Evolutionary conservation across 2,888 invertebrate genomes (phyloP).

Genomic region (Seladonia tumulorum): DNA sequence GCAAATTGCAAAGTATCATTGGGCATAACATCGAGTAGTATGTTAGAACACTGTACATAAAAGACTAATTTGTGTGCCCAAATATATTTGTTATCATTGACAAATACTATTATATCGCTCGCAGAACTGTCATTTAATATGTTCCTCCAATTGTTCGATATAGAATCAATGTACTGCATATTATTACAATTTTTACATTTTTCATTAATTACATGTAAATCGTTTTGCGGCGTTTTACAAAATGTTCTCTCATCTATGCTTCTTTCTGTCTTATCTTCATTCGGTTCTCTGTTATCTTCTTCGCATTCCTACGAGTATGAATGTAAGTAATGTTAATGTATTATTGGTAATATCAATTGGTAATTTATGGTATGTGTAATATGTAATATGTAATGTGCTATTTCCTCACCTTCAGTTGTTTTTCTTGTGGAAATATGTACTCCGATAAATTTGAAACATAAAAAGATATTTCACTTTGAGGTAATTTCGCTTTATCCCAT

Average conservation of each 20-base stretch:
- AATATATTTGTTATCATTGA: slow-evolving; percentile 80
- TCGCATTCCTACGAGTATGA: slow-evolving; percentile 39
- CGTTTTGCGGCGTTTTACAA: background rate
- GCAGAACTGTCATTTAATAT: slow-evolving; percentile 79
- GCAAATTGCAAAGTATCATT: slow-evolving; percentile 68
- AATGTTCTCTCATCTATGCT: slow-evolving; percentile 21
- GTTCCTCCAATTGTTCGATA: slow-evolving; percentile 79
- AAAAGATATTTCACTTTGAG: slow-evolving; percentile 67
- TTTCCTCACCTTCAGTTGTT: slow-evolving; percentile 28
- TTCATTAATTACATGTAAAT: slow-evolving; percentile 13
- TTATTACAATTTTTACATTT: slow-evolving; percentile 25
- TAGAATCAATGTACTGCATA: slow-evolving; percentile 61
- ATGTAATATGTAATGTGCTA: slow-evolving; percentile 20
- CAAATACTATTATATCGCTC: slow-evolving; percentile 84
- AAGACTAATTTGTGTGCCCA: slow-evolving; percentile 84
- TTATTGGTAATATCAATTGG: background rate
- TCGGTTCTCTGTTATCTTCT: slow-evolving; percentile 1
- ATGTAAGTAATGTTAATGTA: slow-evolving; percentile 12
- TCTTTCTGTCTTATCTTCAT: slow-evolving; percentile 8
- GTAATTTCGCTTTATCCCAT: slow-evolving; percentile 78
- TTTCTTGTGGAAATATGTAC: slow-evolving; percentile 53
- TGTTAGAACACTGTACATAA: slow-evolving; percentile 82
- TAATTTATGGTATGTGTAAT: background rate
- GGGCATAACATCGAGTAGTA: slow-evolving; percentile 79
- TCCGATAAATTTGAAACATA: slow-evolving; percentile 75